Conservation (phyloP, 2,113 vertebrate genomes). For the Zosterops hypoxanthus region DNA sequence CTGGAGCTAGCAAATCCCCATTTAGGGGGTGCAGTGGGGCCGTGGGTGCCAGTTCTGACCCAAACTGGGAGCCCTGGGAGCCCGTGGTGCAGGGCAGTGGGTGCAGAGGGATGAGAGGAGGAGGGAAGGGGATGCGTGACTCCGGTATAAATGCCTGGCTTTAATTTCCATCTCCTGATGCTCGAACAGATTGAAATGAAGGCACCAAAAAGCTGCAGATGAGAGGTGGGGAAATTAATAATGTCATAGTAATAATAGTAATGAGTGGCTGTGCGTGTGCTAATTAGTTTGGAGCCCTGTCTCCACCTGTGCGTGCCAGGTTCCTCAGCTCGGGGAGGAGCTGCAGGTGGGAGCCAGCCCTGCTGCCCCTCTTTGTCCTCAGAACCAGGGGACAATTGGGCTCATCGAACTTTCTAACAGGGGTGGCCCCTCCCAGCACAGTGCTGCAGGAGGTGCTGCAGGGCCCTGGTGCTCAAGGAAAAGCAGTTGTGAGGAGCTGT, state of each 20-base stretch:
- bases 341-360: background rate
- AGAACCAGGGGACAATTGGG: background rate
- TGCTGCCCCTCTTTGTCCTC: background rate
- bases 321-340: background rate
- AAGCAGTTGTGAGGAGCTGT: background rate
- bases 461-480: background rate
- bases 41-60: fast-evolving
- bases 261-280: slow-evolving; percentile 46
- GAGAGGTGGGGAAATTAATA: slow-evolving; percentile 67
- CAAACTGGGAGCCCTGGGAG: background rate
- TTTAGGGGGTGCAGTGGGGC: background rate
- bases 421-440: fast-evolving
- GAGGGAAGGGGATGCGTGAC: background rate
- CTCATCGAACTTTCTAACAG: background rate
- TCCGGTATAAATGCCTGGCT: background rate
- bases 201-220: background rate
- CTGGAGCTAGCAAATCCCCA: background rate
- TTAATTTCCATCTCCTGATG: slow-evolving; percentile 9
- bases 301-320: background rate
- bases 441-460: background rate
- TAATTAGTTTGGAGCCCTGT: slow-evolving; percentile 38
- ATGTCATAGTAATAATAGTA: slow-evolving; percentile 19
- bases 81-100: fast-evolving
- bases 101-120: fast-evolving
- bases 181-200: slow-evolving; percentile 6